Conservation (phyloP, 1,140 invertebrate species). For the Armadillidium nasatum region DNA sequence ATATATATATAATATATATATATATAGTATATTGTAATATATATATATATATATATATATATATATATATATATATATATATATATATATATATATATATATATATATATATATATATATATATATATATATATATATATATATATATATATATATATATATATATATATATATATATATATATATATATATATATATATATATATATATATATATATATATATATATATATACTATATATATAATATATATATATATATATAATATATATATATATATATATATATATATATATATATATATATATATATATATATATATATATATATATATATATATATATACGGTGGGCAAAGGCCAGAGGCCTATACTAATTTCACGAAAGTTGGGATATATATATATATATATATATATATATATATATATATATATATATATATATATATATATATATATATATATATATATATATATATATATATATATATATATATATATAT, state of each 20-base stretch:
- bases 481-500: neutral
- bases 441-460: neutral
- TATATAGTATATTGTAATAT: neutral
- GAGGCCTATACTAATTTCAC: too few relatives aligned
- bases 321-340: neutral
- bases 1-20: too few relatives aligned
- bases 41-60: neutral
- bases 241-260: neutral
- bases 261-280: constrained; percentile 14
- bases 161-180: too few relatives aligned
- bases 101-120: constrained; percentile 10
- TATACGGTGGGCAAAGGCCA: too few relatives aligned
- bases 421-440: too few relatives aligned
- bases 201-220: too few relatives aligned
- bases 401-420: constrained; percentile 12
- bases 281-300: constrained; percentile 19
- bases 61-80: constrained; percentile 12
- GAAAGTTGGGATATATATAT: too few relatives aligned
- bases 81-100: constrained; percentile 17
- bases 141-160: too few relatives aligned
- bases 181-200: too few relatives aligned
- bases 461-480: neutral
- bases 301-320: constrained; percentile 10
- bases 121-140: neutral
- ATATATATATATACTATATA: neutral